These are phyloP conservation scores for Meteorus cinctellus DNA, from an alignment of 2,888 invertebrate species.

Conservation along the genomic window DNA sequence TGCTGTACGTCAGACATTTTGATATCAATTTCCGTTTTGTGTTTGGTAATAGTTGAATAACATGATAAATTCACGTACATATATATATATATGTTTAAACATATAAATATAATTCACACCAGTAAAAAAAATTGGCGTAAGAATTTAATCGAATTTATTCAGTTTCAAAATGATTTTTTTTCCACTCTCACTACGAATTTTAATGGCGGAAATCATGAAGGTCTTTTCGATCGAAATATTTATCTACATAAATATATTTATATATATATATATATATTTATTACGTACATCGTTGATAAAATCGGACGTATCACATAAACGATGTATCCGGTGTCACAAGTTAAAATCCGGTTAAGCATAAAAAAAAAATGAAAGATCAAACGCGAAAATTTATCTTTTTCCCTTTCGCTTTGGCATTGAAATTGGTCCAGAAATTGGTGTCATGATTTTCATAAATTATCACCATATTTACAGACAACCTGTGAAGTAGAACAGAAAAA, in stretches of 20 bases:
- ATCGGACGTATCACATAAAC: neutral
- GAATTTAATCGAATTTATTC: neutral
- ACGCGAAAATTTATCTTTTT: neutral
- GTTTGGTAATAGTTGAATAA: neutral
- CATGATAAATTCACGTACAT: neutral
- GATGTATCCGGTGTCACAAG: slow-evolving; percentile 1
- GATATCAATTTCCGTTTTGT: neutral
- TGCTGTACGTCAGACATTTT: too few species aligned
- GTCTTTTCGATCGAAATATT: slow-evolving; percentile 1
- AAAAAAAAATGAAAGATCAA: neutral
- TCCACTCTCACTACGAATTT: neutral
- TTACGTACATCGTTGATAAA: neutral
- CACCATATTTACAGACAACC: neutral
- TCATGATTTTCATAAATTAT: neutral
- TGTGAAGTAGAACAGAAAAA: neutral
- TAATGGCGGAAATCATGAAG: slow-evolving; percentile 7
- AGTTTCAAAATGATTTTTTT: neutral
- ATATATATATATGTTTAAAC: too few species aligned
- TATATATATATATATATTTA: neutral
- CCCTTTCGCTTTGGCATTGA: neutral
- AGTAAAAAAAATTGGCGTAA: neutral
- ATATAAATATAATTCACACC: too few species aligned
- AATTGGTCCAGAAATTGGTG: neutral
- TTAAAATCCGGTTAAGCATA: neutral
- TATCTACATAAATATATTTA: neutral